A percentile compares a stretch with the other conserved stretches of the same genome.
Evolutionary conservation across 2,797 vertebrate genomes (phyloP).

Genomic region (Malurus leucopterus): DNA sequence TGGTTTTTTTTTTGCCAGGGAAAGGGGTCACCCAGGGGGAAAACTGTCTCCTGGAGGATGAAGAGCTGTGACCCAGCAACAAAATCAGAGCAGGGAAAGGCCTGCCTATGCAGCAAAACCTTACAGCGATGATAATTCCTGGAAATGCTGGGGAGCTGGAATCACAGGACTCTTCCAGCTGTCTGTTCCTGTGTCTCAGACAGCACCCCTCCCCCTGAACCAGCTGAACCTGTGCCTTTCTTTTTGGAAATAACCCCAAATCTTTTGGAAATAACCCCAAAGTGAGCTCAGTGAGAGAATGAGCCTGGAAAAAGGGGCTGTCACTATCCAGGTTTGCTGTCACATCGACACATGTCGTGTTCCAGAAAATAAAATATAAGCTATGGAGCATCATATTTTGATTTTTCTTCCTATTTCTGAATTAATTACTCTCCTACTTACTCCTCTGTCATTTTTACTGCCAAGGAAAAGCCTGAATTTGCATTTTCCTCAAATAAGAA

Average conservation of each 20-base stretch:
- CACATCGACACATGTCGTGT: not conserved
- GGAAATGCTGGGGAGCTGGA: not conserved
- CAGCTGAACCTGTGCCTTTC: not conserved
- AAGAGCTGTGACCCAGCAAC: slow-evolving; percentile 2
- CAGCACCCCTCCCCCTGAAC: not conserved
- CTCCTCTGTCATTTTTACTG: not conserved
- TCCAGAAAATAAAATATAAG: not conserved
- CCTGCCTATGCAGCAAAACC: slow-evolving; percentile 20
- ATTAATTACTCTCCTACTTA: not conserved
- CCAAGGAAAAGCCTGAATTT: not conserved
- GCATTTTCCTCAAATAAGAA: not conserved
- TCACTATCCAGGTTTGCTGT: not conserved
- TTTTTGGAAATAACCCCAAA: not conserved
- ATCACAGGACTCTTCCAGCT: not conserved
- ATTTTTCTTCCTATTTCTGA: not conserved
- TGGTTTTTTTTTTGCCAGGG: not conserved
- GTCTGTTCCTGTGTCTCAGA: not conserved
- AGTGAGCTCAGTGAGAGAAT: not conserved
- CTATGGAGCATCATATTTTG: not conserved
- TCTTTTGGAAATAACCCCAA: not conserved
- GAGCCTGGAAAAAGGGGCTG: not conserved
- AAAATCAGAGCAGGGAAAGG: not conserved
- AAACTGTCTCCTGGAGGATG: not conserved
- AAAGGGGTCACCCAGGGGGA: not conserved
- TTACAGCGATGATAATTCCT: not conserved